A percentile compares a stretch with the other conserved stretches of the same genome.
phyloP scores from a whole-genome alignment of 2,797 vertebrate genomes.

The Spatula clypeata region DNA sequence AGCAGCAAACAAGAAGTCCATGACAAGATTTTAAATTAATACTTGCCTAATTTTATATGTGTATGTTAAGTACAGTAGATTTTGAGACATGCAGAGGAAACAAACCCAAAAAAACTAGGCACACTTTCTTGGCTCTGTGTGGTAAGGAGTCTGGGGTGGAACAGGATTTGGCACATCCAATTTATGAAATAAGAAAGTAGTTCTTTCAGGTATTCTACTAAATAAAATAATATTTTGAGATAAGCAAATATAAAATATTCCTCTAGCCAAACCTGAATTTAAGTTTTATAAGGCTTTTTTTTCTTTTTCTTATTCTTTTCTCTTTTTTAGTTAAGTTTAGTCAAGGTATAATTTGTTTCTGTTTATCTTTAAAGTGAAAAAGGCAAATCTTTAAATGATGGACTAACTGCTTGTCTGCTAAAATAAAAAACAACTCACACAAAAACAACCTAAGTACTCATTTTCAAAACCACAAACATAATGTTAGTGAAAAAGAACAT shows the following conservation, averaged over 20 bases:
- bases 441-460: background rate
- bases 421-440: background rate
- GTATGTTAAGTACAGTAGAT: background rate
- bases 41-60: background rate
- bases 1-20: background rate
- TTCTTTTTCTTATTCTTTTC: background rate
- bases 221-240: background rate
- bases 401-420: background rate
- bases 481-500: background rate
- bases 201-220: background rate
- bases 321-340: background rate
- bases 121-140: background rate
- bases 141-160: background rate
- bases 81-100: background rate
- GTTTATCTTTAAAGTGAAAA: background rate
- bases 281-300: background rate
- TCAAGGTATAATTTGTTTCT: background rate
- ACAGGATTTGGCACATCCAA: background rate
- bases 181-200: background rate
- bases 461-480: background rate
- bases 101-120: rapidly evolving
- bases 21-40: background rate
- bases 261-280: background rate
- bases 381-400: background rate
- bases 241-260: background rate